A percentile compares a stretch with the other conserved stretches of the same genome.
Evolutionary conservation across 2,888 invertebrate species (phyloP).

Genomic region (Pimpla rufipes): DNA sequence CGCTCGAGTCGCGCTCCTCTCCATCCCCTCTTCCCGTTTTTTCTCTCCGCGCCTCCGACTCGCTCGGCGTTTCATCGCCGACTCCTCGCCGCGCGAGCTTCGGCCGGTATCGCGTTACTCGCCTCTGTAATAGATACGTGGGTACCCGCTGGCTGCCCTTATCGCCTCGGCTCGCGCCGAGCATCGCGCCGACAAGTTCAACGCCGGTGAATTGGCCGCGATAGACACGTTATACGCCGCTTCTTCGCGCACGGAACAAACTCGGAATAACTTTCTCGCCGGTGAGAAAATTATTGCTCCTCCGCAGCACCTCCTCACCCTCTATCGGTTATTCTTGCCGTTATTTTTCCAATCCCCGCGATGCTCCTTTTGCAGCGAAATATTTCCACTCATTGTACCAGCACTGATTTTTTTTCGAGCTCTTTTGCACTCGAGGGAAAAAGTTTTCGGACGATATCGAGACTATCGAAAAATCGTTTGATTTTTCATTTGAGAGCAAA

Average conservation of each 20-base stretch:
- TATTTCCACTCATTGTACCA: too few relatives aligned
- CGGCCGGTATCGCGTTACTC: constrained; percentile 59
- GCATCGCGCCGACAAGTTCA: constrained; percentile 61
- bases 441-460: background rate
- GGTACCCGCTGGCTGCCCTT: constrained; percentile 67
- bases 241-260: constrained; percentile 21
- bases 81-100: constrained; percentile 22
- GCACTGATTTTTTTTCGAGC: too few relatives aligned
- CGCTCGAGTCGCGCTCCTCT: constrained; percentile 33
- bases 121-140: constrained; percentile 66
- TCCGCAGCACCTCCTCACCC: background rate
- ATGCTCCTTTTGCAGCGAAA: background rate
- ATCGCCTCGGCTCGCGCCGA: constrained; percentile 49
- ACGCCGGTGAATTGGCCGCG: constrained; percentile 55
- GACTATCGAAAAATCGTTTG: background rate
- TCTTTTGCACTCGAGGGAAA: background rate
- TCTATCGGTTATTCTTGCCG: background rate
- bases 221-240: constrained; percentile 42
- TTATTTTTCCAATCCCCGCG: background rate
- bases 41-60: constrained; percentile 29
- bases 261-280: constrained; percentile 31
- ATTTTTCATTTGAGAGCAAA: too few relatives aligned
- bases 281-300: constrained; percentile 39
- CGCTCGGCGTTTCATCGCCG: constrained; percentile 56
- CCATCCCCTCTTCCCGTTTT: constrained; percentile 20